Conservation (phyloP, 92 coral and sea anemone genomes). For the Muricea muricata region DNA sequence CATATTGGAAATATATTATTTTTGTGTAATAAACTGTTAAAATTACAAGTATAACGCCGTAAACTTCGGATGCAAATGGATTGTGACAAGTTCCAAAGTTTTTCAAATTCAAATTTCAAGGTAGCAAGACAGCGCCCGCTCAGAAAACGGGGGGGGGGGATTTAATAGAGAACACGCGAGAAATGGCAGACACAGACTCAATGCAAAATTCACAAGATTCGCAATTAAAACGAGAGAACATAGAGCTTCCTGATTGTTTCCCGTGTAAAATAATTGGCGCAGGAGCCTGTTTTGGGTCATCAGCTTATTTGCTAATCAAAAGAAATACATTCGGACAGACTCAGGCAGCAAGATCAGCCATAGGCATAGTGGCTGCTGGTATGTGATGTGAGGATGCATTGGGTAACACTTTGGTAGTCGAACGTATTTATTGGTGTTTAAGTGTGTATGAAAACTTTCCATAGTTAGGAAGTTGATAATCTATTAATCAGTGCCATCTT, state of each 20-base stretch:
- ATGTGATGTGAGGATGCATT: not conserved
- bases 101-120: not conserved
- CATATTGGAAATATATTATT: constrained; percentile 62
- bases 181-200: constrained; percentile 13
- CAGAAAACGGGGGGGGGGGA: not conserved
- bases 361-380: constrained; percentile 85
- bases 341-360: constrained; percentile 65
- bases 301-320: constrained; percentile 68
- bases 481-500: too few relatives aligned
- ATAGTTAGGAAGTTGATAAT: too few relatives aligned
- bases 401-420: not conserved
- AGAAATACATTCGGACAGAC: constrained; percentile 68
- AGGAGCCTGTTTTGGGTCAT: constrained; percentile 76
- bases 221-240: not conserved
- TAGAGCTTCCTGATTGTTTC: constrained; percentile 75
- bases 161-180: not conserved
- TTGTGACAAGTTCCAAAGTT: not conserved
- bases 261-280: constrained; percentile 79
- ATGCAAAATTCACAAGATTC: not conserved
- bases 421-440: not conserved
- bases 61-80: constrained; percentile 30
- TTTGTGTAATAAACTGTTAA: not conserved
- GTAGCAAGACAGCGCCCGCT: constrained; percentile 13
- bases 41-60: not conserved
- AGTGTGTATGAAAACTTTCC: too few relatives aligned